Conservation (phyloP, 2,797 vertebrate genomes). For the Peromyscus aztecus region DNA sequence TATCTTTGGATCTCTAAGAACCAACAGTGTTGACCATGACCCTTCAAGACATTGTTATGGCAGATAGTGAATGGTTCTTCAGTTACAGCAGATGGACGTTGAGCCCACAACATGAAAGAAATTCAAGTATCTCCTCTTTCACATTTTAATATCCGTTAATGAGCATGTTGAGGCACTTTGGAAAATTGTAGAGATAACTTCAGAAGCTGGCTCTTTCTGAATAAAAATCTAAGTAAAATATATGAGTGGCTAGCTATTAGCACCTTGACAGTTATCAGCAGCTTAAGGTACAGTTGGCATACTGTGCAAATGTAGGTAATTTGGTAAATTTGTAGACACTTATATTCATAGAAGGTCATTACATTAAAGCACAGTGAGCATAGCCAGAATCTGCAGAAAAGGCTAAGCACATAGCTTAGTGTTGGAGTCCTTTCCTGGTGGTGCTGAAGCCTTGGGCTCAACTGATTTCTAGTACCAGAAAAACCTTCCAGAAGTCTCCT, state of each 20-base stretch:
- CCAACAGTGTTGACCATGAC: constrained; percentile 46
- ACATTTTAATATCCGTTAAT: constrained; percentile 8
- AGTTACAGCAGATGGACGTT: neutral
- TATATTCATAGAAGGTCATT: neutral
- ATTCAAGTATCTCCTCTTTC: neutral
- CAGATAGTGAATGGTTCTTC: neutral
- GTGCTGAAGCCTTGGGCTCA: neutral
- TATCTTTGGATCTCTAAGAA: constrained; percentile 9
- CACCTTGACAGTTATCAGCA: neutral
- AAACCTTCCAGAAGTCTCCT: neutral
- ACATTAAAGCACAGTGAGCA: neutral
- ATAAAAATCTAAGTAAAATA: constrained; percentile 32
- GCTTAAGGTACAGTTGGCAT: neutral
- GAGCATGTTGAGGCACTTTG: constrained; percentile 1
- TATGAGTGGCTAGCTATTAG: neutral
- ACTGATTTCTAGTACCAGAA: neutral
- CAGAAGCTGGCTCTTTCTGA: constrained; percentile 17
- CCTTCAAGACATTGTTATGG: constrained; percentile 36
- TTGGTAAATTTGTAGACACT: neutral
- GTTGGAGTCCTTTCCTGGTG: neutral
- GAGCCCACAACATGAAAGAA: constrained; percentile 29
- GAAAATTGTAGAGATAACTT: constrained; percentile 20
- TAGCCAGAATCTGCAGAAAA: neutral
- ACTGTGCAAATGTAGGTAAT: neutral
- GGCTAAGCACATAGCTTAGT: neutral